Percentiles rank a stretch among this genome's conserved stretches.
Evolutionary conservation across 2,113 vertebrate genomes (phyloP).

Genomic region (Odontophorus gujanensis): DNA sequence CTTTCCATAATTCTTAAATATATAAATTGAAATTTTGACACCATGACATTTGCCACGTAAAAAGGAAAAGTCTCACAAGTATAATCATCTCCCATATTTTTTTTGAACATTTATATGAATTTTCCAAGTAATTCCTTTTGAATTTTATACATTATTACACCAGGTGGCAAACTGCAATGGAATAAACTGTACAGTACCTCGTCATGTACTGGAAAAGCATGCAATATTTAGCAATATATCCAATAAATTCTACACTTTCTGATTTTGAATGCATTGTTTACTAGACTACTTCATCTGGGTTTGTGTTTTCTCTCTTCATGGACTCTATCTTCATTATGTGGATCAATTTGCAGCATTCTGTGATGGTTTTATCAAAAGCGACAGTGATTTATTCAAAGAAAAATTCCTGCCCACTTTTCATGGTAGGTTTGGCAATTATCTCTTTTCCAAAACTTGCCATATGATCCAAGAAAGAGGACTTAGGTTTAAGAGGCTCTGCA

Average conservation of each 20-base stretch:
- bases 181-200: background rate
- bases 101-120: slow-evolving; percentile 24
- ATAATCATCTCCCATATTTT: slow-evolving; percentile 18
- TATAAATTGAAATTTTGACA: slow-evolving; percentile 60
- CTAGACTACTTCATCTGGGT: background rate
- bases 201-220: background rate
- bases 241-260: background rate
- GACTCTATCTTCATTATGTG: background rate
- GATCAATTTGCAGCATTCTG: background rate
- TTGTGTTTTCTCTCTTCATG: background rate
- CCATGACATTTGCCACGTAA: slow-evolving; percentile 47
- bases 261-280: background rate
- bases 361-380: slow-evolving; percentile 29
- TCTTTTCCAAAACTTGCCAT: slow-evolving; percentile 32
- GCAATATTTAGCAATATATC: background rate
- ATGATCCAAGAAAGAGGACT: slow-evolving; percentile 44
- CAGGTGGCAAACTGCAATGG: slow-evolving; percentile 57
- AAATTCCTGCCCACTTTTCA: slow-evolving; percentile 24
- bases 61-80: slow-evolving; percentile 42
- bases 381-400: slow-evolving; percentile 50
- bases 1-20: slow-evolving; percentile 32
- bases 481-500: slow-evolving; percentile 65
- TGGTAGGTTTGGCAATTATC: slow-evolving; percentile 40
- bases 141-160: slow-evolving; percentile 55
- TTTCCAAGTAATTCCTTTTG: slow-evolving; percentile 60